Percentiles rank a stretch among this genome's conserved stretches.
These are phyloP conservation scores for Archocentrus centrarchus DNA, from an alignment of 2,113 vertebrate species.

Conservation along the genomic window DNA sequence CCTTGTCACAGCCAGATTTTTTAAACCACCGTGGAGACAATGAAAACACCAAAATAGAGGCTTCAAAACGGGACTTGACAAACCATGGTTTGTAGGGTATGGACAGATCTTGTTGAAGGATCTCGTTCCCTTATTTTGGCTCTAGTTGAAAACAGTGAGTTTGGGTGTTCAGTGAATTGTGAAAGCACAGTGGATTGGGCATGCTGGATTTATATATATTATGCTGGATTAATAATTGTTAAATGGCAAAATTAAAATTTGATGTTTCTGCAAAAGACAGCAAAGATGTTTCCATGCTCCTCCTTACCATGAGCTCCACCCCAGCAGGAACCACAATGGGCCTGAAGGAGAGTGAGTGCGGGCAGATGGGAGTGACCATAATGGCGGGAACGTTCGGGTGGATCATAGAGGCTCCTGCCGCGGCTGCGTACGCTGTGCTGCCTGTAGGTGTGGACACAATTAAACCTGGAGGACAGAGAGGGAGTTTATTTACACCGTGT, in stretches of 20 bases:
- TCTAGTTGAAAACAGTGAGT: background rate
- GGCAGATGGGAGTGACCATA: slow-evolving; percentile 87
- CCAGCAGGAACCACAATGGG: slow-evolving; percentile 86
- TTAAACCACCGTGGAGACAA: background rate
- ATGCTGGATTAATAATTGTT: background rate
- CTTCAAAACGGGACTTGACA: background rate
- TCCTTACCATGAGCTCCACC: slow-evolving; percentile 83
- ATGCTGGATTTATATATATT: background rate
- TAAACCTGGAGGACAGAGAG: slow-evolving; percentile 72
- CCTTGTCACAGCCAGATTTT: background rate
- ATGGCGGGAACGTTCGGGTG: slow-evolving; percentile 87
- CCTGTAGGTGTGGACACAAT: slow-evolving; percentile 86
- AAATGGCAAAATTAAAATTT: background rate
- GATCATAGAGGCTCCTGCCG: slow-evolving; percentile 86
- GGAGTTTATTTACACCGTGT: background rate
- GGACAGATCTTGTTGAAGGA: background rate
- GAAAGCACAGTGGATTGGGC: background rate
- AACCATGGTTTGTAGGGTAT: background rate
- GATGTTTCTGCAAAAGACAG: background rate
- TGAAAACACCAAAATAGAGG: background rate
- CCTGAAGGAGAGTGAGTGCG: slow-evolving; percentile 86
- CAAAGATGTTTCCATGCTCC: background rate
- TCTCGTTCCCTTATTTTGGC: background rate
- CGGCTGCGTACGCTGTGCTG: slow-evolving; percentile 83
- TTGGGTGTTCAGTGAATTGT: background rate